Percentiles rank a stretch among this genome's conserved stretches.
phyloP scores from a whole-genome alignment of 2,113 vertebrate species.

The Brachypteracias leptosomus region DNA sequence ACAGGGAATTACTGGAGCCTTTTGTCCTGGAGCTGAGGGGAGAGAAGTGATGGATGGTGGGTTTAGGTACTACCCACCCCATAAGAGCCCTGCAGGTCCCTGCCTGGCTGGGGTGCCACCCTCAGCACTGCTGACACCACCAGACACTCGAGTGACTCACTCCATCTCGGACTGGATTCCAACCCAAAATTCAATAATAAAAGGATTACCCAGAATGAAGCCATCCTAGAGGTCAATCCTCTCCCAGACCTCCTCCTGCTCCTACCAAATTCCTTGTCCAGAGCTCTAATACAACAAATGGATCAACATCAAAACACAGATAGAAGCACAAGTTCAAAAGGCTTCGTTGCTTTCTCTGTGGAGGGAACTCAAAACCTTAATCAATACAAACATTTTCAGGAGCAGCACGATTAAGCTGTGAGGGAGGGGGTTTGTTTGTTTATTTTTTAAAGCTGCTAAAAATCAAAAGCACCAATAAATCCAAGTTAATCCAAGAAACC shows the following conservation, averaged over 20 bases:
- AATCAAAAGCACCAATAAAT: neutral
- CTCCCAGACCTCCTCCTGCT: conserved; percentile 29
- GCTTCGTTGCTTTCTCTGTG: neutral
- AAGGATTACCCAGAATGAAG: conserved; percentile 28
- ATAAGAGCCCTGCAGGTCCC: too few relatives aligned
- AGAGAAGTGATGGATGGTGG: neutral
- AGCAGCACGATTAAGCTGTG: neutral
- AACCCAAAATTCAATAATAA: conserved; percentile 19
- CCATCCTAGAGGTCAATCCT: conserved; percentile 32
- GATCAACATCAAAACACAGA: conserved; percentile 31
- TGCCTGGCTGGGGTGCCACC: neutral
- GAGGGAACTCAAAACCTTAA: neutral
- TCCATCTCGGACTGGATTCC: neutral
- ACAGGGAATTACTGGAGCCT: neutral
- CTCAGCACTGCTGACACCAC: neutral
- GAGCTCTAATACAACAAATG: neutral
- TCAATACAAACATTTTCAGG: neutral
- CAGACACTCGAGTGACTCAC: neutral
- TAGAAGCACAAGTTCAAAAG: conserved; percentile 3
- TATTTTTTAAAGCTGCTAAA: neutral
- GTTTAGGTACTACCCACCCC: accelerated
- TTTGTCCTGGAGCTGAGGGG: neutral
- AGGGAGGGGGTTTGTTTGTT: neutral
- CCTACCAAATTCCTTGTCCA: conserved; percentile 27
- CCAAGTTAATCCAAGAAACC: neutral